Evolutionary conservation across 2,113 vertebrate genomes (phyloP).

Genomic region (Columbina picui): DNA sequence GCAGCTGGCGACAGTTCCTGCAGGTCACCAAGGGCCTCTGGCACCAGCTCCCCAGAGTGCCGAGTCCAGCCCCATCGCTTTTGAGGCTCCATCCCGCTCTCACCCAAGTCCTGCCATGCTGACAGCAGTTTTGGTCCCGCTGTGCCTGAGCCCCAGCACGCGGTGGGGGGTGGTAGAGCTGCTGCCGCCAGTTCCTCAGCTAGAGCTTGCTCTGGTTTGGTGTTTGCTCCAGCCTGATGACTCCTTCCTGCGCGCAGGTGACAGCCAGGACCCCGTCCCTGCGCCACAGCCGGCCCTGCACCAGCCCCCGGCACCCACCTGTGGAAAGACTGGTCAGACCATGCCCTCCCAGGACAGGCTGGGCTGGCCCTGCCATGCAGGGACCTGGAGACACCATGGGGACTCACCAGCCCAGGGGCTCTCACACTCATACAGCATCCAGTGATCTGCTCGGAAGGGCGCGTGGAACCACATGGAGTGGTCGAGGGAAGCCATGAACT

Average conservation of each 20-base stretch:
- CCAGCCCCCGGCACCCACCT: slow-evolving; percentile 89
- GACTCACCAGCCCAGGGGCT: slow-evolving; percentile 94
- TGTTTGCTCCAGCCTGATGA: slow-evolving; percentile 79
- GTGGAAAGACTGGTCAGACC: background rate
- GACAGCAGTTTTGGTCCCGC: accelerated
- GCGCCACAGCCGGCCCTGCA: slow-evolving; percentile 91
- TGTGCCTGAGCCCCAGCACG: accelerated
- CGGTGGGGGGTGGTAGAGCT: accelerated
- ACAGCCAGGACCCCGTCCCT: slow-evolving; percentile 89
- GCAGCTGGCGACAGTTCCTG: background rate
- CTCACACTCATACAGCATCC: slow-evolving; percentile 96
- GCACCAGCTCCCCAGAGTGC: accelerated
- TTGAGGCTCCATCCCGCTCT: background rate
- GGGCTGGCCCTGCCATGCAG: accelerated
- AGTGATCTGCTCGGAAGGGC: slow-evolving; percentile 91
- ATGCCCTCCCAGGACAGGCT: accelerated
- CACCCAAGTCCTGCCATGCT: background rate
- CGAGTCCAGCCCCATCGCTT: background rate
- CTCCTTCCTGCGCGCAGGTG: slow-evolving; percentile 90
- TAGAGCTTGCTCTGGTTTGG: slow-evolving; percentile 83
- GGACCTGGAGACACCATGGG: accelerated
- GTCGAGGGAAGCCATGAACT: slow-evolving; percentile 88
- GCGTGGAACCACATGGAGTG: slow-evolving; percentile 97
- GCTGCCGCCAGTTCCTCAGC: background rate
- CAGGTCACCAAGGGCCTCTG: background rate